Base-by-base conservation (phyloP, 1,140 invertebrate species). In the Drosophila orena region DNA sequence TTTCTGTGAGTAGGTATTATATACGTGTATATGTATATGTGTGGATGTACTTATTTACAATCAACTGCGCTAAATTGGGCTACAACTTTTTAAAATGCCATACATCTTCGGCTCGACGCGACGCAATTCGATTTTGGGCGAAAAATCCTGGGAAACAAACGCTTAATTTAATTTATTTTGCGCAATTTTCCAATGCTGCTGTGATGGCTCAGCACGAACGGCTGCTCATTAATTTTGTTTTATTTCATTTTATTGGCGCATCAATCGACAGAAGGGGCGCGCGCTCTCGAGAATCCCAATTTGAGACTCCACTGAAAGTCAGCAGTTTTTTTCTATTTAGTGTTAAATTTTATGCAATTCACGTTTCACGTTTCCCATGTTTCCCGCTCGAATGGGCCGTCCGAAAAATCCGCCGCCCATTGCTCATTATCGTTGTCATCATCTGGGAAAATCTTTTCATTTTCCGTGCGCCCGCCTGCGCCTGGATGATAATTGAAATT, bases 111-210 rank as follows among this genome's bases (percentile, higher is more conserved):
- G 17, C 40, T 37, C 37, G 59, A 50, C 30, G 22, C 38, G 27
- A 14, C 55, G 44, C 49, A 47, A 37, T 68, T 69, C 64, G 64
- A 68, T 70, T 56, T 40, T 57, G 59, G 20, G 46, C n/a, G 40
- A 44, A 49, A 58, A 81, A 86, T 86, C 81, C 74, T 88, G 75
- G 64, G 83, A 86, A 88, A 89, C 79, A 83, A 79, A 86, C 83
- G 83, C 84, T 88, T 88, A 88, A 88, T 88, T 88, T 89, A 89
- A 88, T 88, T 88, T 88, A 88, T 88, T 84, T 88, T 76, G 53
- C 58, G 64, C 72, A 64, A 76, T 72, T 72, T 79, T 61, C 59
- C 69, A 60, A 66, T 81, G 69, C 20, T 81, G 69, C 20, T 24
- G 35, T 68, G 42, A 15, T 54, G 49, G 34, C 70, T 61, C 52